These are phyloP conservation scores for Gambusia holbrooki DNA, from an alignment of 2,113 vertebrate species.

Conservation along the genomic window DNA sequence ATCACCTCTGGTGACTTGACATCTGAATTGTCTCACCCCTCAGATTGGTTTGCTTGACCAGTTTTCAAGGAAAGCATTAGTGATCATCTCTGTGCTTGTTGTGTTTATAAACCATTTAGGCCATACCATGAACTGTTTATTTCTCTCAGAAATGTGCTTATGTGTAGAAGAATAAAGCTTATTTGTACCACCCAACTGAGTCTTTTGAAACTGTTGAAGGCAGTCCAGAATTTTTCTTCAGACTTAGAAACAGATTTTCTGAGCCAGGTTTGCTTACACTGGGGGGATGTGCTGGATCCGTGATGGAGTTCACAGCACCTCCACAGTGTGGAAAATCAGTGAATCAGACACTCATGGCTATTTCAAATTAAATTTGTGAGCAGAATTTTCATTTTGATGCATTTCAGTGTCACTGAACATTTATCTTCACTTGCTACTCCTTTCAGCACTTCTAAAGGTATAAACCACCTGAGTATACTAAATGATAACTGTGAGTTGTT, in stretches of 20 bases:
- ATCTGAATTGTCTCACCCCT: slow-evolving; percentile 21
- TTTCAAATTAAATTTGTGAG: slow-evolving; percentile 26
- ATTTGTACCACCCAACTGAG: slow-evolving; percentile 12
- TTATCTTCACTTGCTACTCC: slow-evolving; percentile 4
- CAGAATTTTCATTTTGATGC: slow-evolving; percentile 34
- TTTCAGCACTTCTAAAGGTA: slow-evolving; percentile 4
- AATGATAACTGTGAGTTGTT: not conserved
- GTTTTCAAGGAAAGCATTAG: not conserved
- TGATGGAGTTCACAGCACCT: slow-evolving; percentile 33
- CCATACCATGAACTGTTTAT: not conserved
- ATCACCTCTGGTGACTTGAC: not conserved
- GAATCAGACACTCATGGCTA: slow-evolving; percentile 19
- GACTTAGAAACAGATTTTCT: slow-evolving; percentile 23
- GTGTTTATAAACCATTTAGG: not conserved
- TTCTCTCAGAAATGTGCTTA: not conserved
- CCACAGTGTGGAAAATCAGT: slow-evolving; percentile 35
- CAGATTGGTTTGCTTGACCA: not conserved
- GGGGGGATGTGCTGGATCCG: slow-evolving; percentile 15
- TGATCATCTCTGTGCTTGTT: not conserved
- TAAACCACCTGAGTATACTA: not conserved
- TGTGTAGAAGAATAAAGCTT: slow-evolving; percentile 19
- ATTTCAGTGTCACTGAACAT: slow-evolving; percentile 20
- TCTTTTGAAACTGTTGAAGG: slow-evolving; percentile 37
- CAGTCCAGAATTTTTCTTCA: slow-evolving; percentile 39
- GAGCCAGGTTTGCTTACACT: slow-evolving; percentile 1